phyloP scores from a whole-genome alignment of 1,140 invertebrate species.

The Caenorhabditis briggsae region DNA sequence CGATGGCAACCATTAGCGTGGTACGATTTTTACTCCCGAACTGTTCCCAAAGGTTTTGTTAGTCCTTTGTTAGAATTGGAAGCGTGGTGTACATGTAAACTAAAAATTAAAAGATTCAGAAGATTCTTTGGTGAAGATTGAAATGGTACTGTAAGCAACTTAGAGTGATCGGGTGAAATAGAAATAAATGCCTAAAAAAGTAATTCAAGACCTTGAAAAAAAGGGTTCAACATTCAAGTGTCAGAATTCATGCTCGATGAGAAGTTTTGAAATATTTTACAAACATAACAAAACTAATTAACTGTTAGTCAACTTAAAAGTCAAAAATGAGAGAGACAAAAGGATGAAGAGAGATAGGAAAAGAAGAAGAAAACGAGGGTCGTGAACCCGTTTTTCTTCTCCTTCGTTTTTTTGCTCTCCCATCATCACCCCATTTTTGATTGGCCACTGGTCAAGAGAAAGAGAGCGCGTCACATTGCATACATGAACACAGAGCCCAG shows the following conservation, averaged over 20 bases:
- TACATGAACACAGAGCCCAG: slow-evolving; percentile 36
- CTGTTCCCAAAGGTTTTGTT: too few species aligned
- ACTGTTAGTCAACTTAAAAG: not conserved
- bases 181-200: too few species aligned
- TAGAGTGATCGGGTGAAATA: too few species aligned
- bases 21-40: too few species aligned
- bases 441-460: slow-evolving; percentile 53
- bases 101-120: too few species aligned
- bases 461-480: slow-evolving; percentile 53
- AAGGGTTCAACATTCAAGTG: not conserved
- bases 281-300: not conserved
- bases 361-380: slow-evolving; percentile 17
- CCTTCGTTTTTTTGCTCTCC: slow-evolving; percentile 41
- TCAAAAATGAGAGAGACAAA: not conserved
- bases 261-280: too few species aligned
- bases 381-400: slow-evolving; percentile 43
- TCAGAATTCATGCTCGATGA: not conserved
- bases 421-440: slow-evolving; percentile 56
- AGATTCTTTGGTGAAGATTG: too few species aligned
- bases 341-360: slow-evolving; percentile 36
- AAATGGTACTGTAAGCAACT: too few species aligned
- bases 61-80: too few species aligned
- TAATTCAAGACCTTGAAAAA: too few species aligned
- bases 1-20: too few species aligned
- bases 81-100: too few species aligned